These are phyloP conservation scores for Apodemus speciosus DNA, from an alignment of 2,113 vertebrate genomes.

Conservation along the genomic window DNA sequence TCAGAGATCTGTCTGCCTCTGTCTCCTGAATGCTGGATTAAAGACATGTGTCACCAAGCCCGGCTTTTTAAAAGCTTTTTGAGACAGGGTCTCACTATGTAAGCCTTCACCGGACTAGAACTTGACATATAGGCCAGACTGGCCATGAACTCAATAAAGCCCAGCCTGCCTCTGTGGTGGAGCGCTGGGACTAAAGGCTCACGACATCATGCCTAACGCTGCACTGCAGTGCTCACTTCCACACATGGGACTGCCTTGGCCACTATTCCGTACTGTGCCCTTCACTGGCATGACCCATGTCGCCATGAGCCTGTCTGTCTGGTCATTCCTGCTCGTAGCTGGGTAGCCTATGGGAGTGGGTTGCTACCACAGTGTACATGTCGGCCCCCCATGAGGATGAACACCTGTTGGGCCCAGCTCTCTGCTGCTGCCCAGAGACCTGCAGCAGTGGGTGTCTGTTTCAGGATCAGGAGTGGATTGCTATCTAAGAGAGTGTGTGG, in stretches of 20 bases:
- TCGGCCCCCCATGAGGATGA: background rate
- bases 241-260: background rate
- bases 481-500: background rate
- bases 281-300: background rate
- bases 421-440: background rate
- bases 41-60: background rate
- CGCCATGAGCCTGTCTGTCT: background rate
- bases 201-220: background rate
- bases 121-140: background rate
- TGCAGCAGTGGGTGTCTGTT: background rate
- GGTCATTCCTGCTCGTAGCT: background rate
- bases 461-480: background rate
- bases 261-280: background rate
- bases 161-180: background rate
- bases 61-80: background rate
- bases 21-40: background rate
- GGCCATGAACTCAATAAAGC: background rate
- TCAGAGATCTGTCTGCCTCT: background rate
- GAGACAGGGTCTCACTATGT: background rate
- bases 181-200: background rate
- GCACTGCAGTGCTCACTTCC: background rate
- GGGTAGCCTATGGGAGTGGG: fast-evolving
- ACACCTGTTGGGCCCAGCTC: background rate
- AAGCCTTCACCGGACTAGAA: background rate
- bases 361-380: background rate